phyloP scores from a whole-genome alignment of 2,113 vertebrate species.

The Danionella cerebrum region DNA sequence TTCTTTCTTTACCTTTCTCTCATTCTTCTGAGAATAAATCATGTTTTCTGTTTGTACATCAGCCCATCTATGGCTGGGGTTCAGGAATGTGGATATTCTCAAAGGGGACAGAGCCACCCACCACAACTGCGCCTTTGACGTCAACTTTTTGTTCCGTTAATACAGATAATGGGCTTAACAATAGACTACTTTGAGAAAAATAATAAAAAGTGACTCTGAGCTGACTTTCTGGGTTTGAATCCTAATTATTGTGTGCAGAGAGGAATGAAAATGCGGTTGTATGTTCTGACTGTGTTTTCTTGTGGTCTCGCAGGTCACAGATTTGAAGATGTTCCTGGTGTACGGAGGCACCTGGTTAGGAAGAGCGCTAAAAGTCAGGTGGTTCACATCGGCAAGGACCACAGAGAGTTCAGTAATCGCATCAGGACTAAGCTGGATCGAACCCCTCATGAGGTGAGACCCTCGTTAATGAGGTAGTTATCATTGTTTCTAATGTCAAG shows the following conservation, averaged over 20 bases:
- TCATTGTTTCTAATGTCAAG: not conserved
- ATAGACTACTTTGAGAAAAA: constrained; percentile 23
- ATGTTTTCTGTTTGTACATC: constrained; percentile 31
- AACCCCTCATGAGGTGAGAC: constrained; percentile 75
- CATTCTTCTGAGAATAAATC: constrained; percentile 19
- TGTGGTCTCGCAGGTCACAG: constrained; percentile 67
- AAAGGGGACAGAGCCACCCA: constrained; percentile 35
- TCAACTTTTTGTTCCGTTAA: not conserved
- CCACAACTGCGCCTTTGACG: constrained; percentile 20
- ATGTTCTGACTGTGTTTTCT: not conserved
- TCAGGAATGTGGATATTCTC: constrained; percentile 41
- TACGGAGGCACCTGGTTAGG: constrained; percentile 76
- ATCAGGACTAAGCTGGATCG: constrained; percentile 61
- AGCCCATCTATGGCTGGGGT: constrained; percentile 18
- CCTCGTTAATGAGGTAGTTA: too few species aligned
- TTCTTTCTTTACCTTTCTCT: not conserved
- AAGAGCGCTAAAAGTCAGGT: constrained; percentile 73
- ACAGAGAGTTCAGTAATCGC: constrained; percentile 61
- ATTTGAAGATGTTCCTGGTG: constrained; percentile 77
- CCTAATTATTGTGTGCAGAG: not conserved
- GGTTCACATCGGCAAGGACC: constrained; percentile 66
- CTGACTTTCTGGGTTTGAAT: not conserved
- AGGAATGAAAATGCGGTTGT: not conserved
- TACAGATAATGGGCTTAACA: constrained; percentile 17
- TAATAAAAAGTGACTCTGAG: not conserved